Evolutionary conservation across 2,888 invertebrate species (phyloP), one percentile per base, ranked within the genome.

Genomic region (Cephus spinipes): DNA sequence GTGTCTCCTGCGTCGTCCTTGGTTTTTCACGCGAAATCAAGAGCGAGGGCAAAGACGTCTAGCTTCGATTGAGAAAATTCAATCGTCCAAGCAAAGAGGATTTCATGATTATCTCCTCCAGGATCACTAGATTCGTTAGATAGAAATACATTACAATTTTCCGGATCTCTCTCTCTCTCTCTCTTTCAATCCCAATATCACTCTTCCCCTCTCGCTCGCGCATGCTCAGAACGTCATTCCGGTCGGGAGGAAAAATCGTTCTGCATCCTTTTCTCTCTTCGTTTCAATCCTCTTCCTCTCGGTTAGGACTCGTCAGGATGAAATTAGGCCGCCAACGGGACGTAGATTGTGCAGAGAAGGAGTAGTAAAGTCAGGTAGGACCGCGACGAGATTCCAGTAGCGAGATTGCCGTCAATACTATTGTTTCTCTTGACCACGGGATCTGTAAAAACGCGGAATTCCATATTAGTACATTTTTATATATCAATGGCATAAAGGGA

Each of bases 121-220:
- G 2, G 23, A 55, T 55, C 55, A 55, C 55, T 9, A 55, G 9
- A 55, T 55, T 55, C 9, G 9, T 9, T 23, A 55, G 23, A 55
- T 23, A 55, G 55, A 55, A 55, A 23, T 55, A 6, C 55, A 55
- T 55, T 55, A 55, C 4, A 55, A 55, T 55, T 55, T 2, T 55
- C 23, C 55, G 55, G 12, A 36, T 36, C 76, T 77, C 31, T 77
- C 33, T 71, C 69, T 40, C 35, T 9, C 31, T 74, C n/a, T 32
- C 71, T 71, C 71, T 9, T 32, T 71, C 71, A 32, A 32, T 71
- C 32, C 31, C 71, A 32, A 31, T 33, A 12, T 71, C 71, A 31
- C 71, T 71, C 12, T 71, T 31, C 9, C 71, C 1, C 71, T 71
- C 15, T 71, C 32, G 71, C 31, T 71, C 71, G 15, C 71, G 23